Base-by-base conservation (phyloP, 2,888 invertebrate species). In the Andricus quercusramuli region DNA sequence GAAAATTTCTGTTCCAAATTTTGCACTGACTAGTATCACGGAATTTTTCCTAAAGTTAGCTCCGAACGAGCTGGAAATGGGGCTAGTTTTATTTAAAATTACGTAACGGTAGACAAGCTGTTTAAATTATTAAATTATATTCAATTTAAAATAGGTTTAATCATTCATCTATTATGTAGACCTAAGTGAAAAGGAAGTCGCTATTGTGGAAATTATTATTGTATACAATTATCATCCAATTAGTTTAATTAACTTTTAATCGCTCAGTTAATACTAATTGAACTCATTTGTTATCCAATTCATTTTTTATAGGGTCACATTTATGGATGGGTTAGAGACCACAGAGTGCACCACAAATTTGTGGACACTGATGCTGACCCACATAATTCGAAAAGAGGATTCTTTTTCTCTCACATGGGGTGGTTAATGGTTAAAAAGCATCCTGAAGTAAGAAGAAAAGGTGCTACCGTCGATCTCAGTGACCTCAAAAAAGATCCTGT, bases 341-440 rank as follows among this genome's bases (percentile, higher is more conserved):
- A 97, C 92, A 93, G 97, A 85, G 97, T 97, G 6, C 98, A 98
- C 92, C 98, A 98, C 92, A 98, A 98, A 93, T 98, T 96, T 93
- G 96, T 96, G 29, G 97, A 97, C 88, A 97, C 97, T 0, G 95
- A 98, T 90, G 98, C 98, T 0, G 98, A 98, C 93, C 98, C 98
- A 0, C 98, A 98, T 92, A 98, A 98, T 90, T 95, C 97, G 0
- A 94, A 94, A 59, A 94, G 98, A 82, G 99, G 99, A 0, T 98
- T 99, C 94, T 98, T 99, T 94, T 99, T 98, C 93, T 96, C 98
- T 0, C 99, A 99, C 92, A 96, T 98, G 91, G 99, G 99, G 29
- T 99, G 99, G 99, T 93, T 99, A 85, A 94, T 98, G 94, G 93
- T 96, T 77, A 95, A 95, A 84, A 99, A 99, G 91, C 98, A 98